These are phyloP conservation scores for Mamestra configurata DNA, from an alignment of 1,140 invertebrate species.

Conservation along the genomic window DNA sequence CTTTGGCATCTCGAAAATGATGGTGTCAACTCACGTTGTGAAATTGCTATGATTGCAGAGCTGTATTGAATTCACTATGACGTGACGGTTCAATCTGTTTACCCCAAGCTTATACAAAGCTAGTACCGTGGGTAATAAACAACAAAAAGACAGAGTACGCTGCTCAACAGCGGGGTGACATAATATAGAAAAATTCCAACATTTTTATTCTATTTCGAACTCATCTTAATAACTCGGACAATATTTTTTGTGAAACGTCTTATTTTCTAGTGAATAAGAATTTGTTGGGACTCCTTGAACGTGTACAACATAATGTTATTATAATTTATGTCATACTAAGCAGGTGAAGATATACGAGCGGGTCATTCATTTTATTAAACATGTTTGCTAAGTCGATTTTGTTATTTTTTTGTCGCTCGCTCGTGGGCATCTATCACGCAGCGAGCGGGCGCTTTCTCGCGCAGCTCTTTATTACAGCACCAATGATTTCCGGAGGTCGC, in stretches of 20 bases:
- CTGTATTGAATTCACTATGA: neutral
- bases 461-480: slow-evolving; percentile 80
- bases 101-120: neutral
- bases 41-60: neutral
- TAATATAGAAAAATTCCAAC: slow-evolving; percentile 70
- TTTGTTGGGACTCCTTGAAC: slow-evolving; percentile 83
- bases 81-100: slow-evolving; percentile 9
- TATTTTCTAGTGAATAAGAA: slow-evolving; percentile 85
- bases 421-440: slow-evolving; percentile 83
- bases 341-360: slow-evolving; percentile 86
- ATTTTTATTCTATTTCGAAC: slow-evolving; percentile 74
- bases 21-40: neutral
- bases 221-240: slow-evolving; percentile 76
- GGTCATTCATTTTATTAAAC: slow-evolving; percentile 78
- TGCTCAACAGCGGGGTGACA: slow-evolving; percentile 69
- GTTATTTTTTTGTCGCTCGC: slow-evolving; percentile 82
- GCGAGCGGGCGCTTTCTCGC: slow-evolving; percentile 81
- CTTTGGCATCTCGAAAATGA: neutral
- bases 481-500: slow-evolving; percentile 80
- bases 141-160: slow-evolving; percentile 69
- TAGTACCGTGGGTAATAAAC: slow-evolving; percentile 51
- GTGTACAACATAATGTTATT: slow-evolving; percentile 87
- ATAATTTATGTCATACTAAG: slow-evolving; percentile 87
- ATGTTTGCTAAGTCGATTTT: slow-evolving; percentile 80
- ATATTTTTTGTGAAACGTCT: slow-evolving; percentile 81